A percentile compares a stretch with the other conserved stretches of the same genome.
Conservation (phyloP, 1,140 invertebrate genomes). For the Dermatophagoides farinae region DNA sequence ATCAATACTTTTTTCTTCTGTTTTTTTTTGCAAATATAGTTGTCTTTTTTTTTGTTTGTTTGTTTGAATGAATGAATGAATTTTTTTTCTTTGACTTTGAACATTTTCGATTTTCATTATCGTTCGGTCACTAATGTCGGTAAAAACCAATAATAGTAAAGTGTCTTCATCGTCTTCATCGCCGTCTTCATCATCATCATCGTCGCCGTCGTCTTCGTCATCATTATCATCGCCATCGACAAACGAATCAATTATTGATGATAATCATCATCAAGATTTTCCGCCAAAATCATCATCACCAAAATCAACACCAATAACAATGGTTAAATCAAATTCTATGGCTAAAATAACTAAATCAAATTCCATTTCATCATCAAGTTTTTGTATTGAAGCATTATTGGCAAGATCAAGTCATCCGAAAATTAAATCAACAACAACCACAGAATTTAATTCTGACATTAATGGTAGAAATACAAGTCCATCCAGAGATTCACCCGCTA, state of each 20-base stretch:
- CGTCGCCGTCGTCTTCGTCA: too few relatives aligned
- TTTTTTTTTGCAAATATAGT: background rate
- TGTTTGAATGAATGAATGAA: too few relatives aligned
- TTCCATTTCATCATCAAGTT: background rate
- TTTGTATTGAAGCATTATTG: slow-evolving; percentile 10
- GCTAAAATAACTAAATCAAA: background rate
- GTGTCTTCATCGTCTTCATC: background rate
- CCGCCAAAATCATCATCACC: too few relatives aligned
- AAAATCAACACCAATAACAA: too few relatives aligned
- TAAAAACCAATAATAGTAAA: background rate
- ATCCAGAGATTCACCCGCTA: too few relatives aligned
- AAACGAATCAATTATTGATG: too few relatives aligned
- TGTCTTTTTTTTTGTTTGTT: background rate
- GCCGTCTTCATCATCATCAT: background rate
- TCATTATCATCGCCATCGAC: too few relatives aligned
- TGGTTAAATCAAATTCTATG: too few relatives aligned
- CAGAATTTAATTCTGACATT: background rate
- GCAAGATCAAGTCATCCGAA: background rate
- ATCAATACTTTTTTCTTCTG: background rate
- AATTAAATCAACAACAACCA: background rate
- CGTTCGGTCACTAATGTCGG: background rate
- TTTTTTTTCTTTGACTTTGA: background rate
- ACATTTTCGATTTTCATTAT: background rate
- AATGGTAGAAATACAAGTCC: background rate
- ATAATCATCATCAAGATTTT: too few relatives aligned